Conservation (phyloP, 2,888 invertebrate species). For the Macaria liturata region DNA sequence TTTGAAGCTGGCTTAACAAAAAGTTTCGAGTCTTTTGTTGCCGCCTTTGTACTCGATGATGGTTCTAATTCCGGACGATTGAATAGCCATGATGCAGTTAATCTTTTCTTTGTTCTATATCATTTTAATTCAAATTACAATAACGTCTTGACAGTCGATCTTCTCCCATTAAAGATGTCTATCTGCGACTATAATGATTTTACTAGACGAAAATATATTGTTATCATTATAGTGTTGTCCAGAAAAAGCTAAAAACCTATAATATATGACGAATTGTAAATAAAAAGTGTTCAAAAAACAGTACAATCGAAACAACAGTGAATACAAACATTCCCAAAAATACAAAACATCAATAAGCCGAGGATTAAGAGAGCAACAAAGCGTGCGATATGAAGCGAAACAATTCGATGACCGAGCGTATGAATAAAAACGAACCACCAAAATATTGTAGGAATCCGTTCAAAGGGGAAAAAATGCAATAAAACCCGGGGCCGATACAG, state of each 20-base stretch:
- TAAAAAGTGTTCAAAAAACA: not conserved
- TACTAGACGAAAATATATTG: too few relatives aligned
- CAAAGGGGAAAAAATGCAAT: constrained; percentile 82
- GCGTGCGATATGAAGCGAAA: constrained; percentile 72
- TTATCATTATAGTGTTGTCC: too few relatives aligned
- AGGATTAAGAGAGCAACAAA: constrained; percentile 60
- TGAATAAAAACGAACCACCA: constrained; percentile 80
- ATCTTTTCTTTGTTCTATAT: constrained; percentile 57
- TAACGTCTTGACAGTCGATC: constrained; percentile 14
- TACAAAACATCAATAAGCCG: constrained; percentile 34
- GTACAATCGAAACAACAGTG: constrained; percentile 5
- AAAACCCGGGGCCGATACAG: constrained; percentile 75
- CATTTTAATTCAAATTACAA: constrained; percentile 19
- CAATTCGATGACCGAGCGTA: constrained; percentile 78
- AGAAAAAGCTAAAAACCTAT: not conserved
- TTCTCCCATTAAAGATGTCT: not conserved
- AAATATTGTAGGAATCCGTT: constrained; percentile 83
- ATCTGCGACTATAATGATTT: not conserved
- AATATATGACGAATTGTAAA: not conserved
- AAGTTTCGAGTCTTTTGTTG: constrained; percentile 65
- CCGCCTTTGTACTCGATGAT: constrained; percentile 58
- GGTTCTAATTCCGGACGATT: constrained; percentile 59
- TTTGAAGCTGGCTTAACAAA: constrained; percentile 64
- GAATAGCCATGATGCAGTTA: constrained; percentile 48
- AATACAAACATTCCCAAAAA: constrained; percentile 24